Conservation (phyloP, 2,888 invertebrate species). For the Harpalus rubripes region DNA sequence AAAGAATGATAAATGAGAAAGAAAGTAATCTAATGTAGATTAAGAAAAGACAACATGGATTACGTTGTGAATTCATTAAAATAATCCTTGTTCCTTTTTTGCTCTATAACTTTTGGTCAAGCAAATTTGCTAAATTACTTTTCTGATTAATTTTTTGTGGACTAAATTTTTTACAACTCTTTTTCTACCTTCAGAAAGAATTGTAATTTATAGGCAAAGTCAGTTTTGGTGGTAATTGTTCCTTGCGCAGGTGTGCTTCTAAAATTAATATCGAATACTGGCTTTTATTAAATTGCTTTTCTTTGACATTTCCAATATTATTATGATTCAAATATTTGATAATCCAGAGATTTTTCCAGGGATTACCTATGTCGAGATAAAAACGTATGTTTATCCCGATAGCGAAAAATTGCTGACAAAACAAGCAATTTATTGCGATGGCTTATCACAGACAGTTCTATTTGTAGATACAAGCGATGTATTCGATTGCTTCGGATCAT, state of each 20-base stretch:
- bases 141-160: conserved; percentile 18
- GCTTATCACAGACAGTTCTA: conserved; percentile 48
- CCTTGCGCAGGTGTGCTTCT: conserved; percentile 1
- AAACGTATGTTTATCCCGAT: conserved; percentile 40
- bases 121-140: conserved; percentile 1
- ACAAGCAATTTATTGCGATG: conserved; percentile 37
- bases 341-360: conserved; percentile 34
- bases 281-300: conserved; percentile 31
- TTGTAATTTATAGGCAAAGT: conserved; percentile 14
- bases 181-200: neutral
- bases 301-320: conserved; percentile 28
- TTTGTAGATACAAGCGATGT: conserved; percentile 27
- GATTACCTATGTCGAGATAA: conserved; percentile 26
- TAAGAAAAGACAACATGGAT: conserved; percentile 15
- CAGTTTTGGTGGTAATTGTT: conserved; percentile 16
- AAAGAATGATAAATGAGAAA: neutral
- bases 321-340: conserved; percentile 33
- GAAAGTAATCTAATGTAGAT: conserved; percentile 14
- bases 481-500: neutral
- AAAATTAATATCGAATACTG: conserved; percentile 43
- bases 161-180: neutral
- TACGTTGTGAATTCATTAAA: neutral
- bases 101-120: conserved; percentile 22
- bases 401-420: conserved; percentile 44
- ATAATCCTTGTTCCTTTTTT: conserved; percentile 5